Conservation (phyloP, 92 coral and sea anemone species). For the Parazoanthus darwini region DNA sequence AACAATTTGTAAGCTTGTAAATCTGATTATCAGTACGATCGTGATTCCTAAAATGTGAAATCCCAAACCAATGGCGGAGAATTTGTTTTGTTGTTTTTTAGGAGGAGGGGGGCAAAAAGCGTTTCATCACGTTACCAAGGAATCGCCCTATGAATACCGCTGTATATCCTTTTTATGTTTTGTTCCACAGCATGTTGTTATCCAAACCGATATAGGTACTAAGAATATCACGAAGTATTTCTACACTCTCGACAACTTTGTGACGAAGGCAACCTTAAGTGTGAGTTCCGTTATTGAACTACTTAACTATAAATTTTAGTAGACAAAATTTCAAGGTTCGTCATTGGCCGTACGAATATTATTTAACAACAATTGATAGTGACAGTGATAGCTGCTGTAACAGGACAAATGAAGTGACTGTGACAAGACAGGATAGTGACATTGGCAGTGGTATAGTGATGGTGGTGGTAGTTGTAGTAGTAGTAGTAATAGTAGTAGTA, state of each 20-base stretch:
- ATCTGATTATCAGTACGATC: too few species aligned
- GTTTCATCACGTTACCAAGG: background rate
- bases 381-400: background rate
- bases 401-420: too few species aligned
- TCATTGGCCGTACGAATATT: background rate
- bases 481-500: too few species aligned
- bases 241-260: constrained; percentile 7
- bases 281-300: background rate
- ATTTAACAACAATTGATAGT: background rate
- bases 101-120: too few species aligned
- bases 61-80: too few species aligned
- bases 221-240: constrained; percentile 7
- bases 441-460: background rate
- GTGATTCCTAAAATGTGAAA: too few species aligned
- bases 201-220: background rate
- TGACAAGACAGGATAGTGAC: background rate
- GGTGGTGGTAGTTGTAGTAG: too few species aligned
- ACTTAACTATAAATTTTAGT: background rate
- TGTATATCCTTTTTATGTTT: too few species aligned
- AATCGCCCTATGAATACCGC: background rate
- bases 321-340: too few species aligned
- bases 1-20: too few species aligned
- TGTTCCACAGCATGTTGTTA: constrained; percentile 9
- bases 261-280: background rate
- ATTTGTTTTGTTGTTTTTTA: too few species aligned